phyloP scores from a whole-genome alignment of 2,113 vertebrate species.

The Eudyptes chrysolophus region DNA sequence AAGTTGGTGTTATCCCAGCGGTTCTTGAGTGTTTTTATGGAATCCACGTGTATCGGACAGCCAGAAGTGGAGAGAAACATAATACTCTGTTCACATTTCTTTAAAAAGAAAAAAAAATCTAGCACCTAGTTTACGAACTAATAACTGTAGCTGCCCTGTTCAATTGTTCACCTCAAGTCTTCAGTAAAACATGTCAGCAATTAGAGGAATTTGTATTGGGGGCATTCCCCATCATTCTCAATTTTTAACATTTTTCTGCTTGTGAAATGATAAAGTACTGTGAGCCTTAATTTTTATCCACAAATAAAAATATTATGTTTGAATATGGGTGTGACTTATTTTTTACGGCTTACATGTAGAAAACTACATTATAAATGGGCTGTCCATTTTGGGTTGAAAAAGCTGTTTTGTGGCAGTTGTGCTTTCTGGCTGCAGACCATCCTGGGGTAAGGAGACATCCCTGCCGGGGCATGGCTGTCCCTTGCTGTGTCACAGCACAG shows the following conservation, averaged over 20 bases:
- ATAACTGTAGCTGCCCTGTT: slow-evolving; percentile 46
- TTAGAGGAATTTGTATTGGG: slow-evolving; percentile 61
- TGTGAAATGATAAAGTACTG: slow-evolving; percentile 75
- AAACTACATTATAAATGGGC: rapidly evolving
- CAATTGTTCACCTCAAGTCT: slow-evolving; percentile 48
- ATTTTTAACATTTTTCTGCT: slow-evolving; percentile 73
- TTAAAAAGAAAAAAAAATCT: not conserved
- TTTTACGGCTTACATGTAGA: not conserved
- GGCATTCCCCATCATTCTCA: slow-evolving; percentile 45
- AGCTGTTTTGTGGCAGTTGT: not conserved
- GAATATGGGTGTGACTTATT: not conserved
- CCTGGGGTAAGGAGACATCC: not conserved
- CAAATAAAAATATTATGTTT: slow-evolving; percentile 72
- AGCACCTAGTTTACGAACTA: slow-evolving; percentile 47
- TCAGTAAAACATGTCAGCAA: slow-evolving; percentile 65
- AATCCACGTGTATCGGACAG: not conserved
- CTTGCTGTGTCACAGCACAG: not conserved
- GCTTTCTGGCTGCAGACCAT: not conserved
- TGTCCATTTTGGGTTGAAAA: not conserved
- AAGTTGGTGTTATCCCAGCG: not conserved
- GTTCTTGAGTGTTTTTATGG: not conserved
- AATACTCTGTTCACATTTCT: not conserved
- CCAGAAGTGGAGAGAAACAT: not conserved
- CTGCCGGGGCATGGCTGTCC: not conserved
- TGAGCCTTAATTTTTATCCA: slow-evolving; percentile 78